Evolutionary conservation across 2,797 vertebrate species (phyloP).

Genomic region (Neomorphus geoffroyi): DNA sequence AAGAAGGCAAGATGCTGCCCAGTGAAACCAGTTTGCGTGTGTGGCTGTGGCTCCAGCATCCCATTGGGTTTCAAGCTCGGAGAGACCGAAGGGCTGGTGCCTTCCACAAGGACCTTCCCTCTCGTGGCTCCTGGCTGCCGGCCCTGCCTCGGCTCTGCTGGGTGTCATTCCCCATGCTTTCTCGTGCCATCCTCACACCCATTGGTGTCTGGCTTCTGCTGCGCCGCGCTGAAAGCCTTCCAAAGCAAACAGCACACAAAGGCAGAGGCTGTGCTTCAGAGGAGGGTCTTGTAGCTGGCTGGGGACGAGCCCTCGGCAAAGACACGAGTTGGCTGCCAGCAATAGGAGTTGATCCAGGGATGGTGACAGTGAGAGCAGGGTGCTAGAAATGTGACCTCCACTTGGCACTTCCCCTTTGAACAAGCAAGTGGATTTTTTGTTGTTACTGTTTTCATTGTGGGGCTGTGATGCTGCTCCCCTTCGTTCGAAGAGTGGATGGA

Average conservation of each 20-base stretch:
- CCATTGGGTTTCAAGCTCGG: rapidly evolving
- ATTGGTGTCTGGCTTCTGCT: neutral
- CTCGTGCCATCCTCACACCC: neutral
- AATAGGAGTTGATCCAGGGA: neutral
- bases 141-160: neutral
- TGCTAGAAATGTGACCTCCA: neutral
- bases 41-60: neutral
- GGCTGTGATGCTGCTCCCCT: neutral
- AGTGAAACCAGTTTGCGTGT: neutral
- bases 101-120: neutral
- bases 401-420: neutral
- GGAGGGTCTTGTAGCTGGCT: neutral
- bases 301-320: neutral
- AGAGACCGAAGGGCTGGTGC: neutral
- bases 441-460: neutral
- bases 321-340: neutral
- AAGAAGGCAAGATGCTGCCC: neutral
- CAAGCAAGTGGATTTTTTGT: neutral
- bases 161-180: rapidly evolving
- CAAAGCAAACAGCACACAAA: neutral
- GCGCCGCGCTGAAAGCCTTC: neutral
- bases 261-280: neutral
- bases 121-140: neutral
- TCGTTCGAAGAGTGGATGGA: rapidly evolving
- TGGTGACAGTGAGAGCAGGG: neutral